A percentile compares a stretch with the other conserved stretches of the same genome.
phyloP scores from a whole-genome alignment of 2,888 invertebrate genomes.

The Yponomeuta malinellus region DNA sequence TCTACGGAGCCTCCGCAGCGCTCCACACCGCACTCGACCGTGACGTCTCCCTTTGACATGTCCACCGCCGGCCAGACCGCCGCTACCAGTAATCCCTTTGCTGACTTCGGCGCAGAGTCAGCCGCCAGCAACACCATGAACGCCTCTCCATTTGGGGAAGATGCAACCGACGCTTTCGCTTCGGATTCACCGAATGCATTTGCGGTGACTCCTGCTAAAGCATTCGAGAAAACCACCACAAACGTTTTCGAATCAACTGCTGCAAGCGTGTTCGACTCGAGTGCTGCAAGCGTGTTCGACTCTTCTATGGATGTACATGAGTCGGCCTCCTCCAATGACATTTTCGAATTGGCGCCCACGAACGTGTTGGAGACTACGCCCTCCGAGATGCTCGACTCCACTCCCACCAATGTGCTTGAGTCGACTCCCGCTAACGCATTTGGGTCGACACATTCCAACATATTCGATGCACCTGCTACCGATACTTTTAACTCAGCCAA shows the following conservation, averaged over 20 bases:
- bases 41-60: conserved; percentile 52
- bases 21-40: conserved; percentile 22
- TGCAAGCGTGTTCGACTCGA: background rate
- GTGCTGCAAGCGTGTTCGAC: background rate
- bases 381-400: background rate
- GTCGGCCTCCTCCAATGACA: background rate
- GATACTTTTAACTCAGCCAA: conserved; percentile 30
- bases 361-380: conserved; percentile 12
- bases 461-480: background rate
- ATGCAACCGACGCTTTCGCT: conserved; percentile 34
- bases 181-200: conserved; percentile 27
- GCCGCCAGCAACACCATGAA: conserved; percentile 26
- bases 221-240: conserved; percentile 23
- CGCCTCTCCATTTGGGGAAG: conserved; percentile 32
- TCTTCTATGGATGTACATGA: too few species aligned
- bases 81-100: conserved; percentile 57
- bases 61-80: conserved; percentile 29
- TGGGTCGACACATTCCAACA: conserved; percentile 14
- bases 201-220: conserved; percentile 22
- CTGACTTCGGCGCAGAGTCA: conserved; percentile 22
- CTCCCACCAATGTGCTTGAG: background rate
- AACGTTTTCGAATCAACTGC: background rate
- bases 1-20: conserved; percentile 39
- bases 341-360: background rate
- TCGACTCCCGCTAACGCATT: background rate